A percentile compares a stretch with the other conserved stretches of the same genome.
These are phyloP conservation scores for Nephrotoma guestfalica DNA, from an alignment of 2,888 invertebrate species.

Conservation along the genomic window DNA sequence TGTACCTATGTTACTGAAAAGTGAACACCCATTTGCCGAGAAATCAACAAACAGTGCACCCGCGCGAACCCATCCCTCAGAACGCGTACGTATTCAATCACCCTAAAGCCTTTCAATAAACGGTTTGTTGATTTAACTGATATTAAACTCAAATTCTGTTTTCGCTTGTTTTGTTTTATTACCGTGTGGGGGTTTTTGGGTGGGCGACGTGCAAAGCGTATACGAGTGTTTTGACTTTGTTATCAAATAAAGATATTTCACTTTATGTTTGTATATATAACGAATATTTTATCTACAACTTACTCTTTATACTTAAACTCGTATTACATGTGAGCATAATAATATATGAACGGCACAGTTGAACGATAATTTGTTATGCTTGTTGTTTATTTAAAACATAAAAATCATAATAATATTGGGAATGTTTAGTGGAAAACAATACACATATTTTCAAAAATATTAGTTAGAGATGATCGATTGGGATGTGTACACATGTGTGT, in stretches of 20 bases:
- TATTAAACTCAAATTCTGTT: not conserved
- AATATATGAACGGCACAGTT: not conserved
- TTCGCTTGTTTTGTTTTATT: not conserved
- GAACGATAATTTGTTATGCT: not conserved
- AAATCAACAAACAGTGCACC: too few relatives aligned
- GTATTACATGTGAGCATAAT: not conserved
- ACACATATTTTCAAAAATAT: not conserved
- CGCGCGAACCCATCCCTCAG: too few relatives aligned
- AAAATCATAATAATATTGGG: not conserved
- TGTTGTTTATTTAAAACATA: not conserved
- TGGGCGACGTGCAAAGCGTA: not conserved
- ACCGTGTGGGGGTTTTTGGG: not conserved
- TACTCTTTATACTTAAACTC: not conserved
- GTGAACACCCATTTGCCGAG: not conserved
- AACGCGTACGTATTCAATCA: not conserved
- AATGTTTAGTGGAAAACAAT: not conserved
- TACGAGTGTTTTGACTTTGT: not conserved
- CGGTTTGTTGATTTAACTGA: not conserved
- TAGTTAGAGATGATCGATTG: not conserved
- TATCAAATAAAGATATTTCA: not conserved
- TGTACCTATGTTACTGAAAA: not conserved
- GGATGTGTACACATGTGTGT: not conserved
- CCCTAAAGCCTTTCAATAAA: not conserved
- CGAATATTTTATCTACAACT: not conserved
- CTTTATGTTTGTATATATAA: not conserved